Evolutionary conservation across 2,797 vertebrate genomes (phyloP).

Genomic region (Pogonophryne albipinna): DNA sequence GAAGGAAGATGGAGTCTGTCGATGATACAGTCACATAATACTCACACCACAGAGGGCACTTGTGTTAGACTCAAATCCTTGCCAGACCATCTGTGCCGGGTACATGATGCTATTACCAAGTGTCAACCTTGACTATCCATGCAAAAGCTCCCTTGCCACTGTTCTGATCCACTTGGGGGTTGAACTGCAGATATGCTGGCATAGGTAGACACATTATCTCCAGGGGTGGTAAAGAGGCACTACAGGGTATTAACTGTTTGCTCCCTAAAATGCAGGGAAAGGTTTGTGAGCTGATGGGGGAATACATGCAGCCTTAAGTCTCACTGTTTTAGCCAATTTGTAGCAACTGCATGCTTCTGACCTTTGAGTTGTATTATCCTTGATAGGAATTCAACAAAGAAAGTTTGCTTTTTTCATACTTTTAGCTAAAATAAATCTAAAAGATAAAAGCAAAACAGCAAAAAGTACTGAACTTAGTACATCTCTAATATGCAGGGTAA

Average conservation of each 20-base stretch:
- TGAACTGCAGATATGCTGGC: constrained; percentile 21
- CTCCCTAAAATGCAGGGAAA: constrained; percentile 14
- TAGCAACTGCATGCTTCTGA: constrained; percentile 16
- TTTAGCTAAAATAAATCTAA: not conserved
- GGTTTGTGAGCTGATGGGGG: not conserved
- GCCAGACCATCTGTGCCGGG: constrained; percentile 25
- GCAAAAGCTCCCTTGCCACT: constrained; percentile 25
- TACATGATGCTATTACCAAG: constrained; percentile 26
- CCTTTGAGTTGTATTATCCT: constrained; percentile 24
- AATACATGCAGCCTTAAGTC: constrained; percentile 11
- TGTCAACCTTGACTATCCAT: constrained; percentile 32
- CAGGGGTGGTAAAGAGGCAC: constrained; percentile 2
- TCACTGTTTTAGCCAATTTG: constrained; percentile 19
- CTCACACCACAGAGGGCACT: constrained; percentile 50
- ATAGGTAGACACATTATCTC: constrained; percentile 6
- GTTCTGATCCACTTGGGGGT: constrained; percentile 14
- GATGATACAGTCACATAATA: constrained; percentile 54
- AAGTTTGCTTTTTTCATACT: not conserved
- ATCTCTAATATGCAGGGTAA: not conserved
- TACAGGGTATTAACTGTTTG: constrained; percentile 23
- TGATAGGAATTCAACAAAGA: not conserved
- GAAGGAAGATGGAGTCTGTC: constrained; percentile 48
- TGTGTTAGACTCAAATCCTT: constrained; percentile 29
- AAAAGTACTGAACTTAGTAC: not conserved
- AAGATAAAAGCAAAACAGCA: not conserved